phyloP scores from a whole-genome alignment of 2,113 vertebrate species.

The Thunnus thynnus region DNA sequence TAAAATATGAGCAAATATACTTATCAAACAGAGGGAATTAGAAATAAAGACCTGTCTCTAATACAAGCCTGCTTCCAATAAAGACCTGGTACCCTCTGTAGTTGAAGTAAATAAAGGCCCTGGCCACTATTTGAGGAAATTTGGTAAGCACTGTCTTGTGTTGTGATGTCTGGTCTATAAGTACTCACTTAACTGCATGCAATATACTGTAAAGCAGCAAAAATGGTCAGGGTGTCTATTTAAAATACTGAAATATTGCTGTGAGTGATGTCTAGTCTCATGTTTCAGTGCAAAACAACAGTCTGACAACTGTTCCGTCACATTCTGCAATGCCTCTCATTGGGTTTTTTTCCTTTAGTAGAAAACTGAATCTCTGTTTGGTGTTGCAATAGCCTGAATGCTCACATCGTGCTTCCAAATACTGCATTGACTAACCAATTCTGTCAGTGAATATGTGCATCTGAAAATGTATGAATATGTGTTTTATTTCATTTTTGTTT shows the following conservation, averaged over 20 bases:
- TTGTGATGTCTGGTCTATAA: background rate
- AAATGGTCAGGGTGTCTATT: background rate
- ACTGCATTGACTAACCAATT: background rate
- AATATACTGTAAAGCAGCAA: background rate
- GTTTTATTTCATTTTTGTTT: background rate
- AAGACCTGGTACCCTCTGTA: too few relatives aligned
- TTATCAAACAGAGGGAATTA: too few relatives aligned
- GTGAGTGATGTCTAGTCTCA: background rate
- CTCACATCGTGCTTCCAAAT: background rate
- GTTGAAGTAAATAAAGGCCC: too few relatives aligned
- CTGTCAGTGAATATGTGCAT: slow-evolving; percentile 3
- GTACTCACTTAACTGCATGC: background rate
- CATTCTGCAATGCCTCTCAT: background rate
- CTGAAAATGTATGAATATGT: slow-evolving; percentile 11
- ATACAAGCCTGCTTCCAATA: too few relatives aligned
- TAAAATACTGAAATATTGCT: background rate
- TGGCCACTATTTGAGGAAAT: too few relatives aligned
- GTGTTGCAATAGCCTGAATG: background rate
- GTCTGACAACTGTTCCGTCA: slow-evolving; percentile 24
- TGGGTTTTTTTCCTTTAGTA: background rate
- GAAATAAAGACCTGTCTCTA: too few relatives aligned
- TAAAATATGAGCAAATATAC: too few relatives aligned
- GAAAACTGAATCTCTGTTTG: background rate
- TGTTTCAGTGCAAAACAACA: background rate
- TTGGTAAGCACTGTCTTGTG: background rate